Evolutionary conservation across 2,888 invertebrate species (phyloP), one percentile per base, ranked within the genome.

Genomic region (Amaurobius ferox): DNA sequence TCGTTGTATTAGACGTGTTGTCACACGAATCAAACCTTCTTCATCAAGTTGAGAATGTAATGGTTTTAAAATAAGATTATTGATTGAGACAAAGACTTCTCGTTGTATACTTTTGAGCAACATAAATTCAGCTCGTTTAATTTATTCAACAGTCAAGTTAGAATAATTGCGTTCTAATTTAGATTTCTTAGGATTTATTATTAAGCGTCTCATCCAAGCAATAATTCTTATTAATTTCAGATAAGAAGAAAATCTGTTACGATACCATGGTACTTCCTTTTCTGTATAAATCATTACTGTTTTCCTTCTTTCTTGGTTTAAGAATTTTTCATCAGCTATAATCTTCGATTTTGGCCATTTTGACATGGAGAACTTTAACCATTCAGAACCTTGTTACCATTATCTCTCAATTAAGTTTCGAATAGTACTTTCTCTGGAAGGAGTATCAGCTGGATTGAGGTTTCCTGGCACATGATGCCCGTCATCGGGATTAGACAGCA

Each of bases 391-490:
- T n/a, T 66, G 11, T n/a, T 3, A 30, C 48, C 76, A 76, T 40
- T 11, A 28, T 26, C 2, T 9, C 32, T 26, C 44, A 0, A 23
- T 40, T 11, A 74, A 64, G 23, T 74, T 28, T 29, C 35, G 35
- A 29, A 62, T 19, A 70, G 39, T 55, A 72, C 79, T 70, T n/a
- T 73, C 64, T 67, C 67, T 44, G n/a, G 73, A 73, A 16, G 66
- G 39, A 28, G 70, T n/a, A 28, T 80, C 72, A n/a, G 67, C 79
- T n/a, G 66, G 26, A 35, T 77, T 77, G 7, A 67, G 77, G 16
- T 55, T 26, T 2, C 26, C 28, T 16, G 68, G 35, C 16, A 73
- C 55, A 67, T 80, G 67, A 23, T 32, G 32, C 73, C 73, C 73
- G 23, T 61, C 32, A 2, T 19, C 55, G 1, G 29, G 40, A 26